Conservation (phyloP, 1,140 invertebrate genomes). For the Gonioctena quinquepunctata region DNA sequence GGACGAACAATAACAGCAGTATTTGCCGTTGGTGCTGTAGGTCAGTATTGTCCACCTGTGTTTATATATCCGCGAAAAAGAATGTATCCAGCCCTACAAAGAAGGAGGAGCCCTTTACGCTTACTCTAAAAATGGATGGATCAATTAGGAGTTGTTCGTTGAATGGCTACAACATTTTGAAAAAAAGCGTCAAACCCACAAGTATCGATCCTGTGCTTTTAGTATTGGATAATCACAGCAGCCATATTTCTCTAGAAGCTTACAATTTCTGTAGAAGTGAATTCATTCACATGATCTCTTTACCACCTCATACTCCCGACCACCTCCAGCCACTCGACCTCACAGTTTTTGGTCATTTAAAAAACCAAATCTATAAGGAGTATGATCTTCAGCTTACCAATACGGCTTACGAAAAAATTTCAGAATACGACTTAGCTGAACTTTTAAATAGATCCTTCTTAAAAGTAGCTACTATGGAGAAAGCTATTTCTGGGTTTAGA, state of each 20-base stretch:
- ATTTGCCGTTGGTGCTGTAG: slow-evolving; percentile 44
- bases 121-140: not conserved
- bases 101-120: not conserved
- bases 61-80: not conserved
- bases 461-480: no score
- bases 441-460: no score
- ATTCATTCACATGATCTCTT: not conserved
- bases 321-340: not conserved
- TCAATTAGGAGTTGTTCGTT: not conserved
- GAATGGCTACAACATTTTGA: slow-evolving; percentile 1
- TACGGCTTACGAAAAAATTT: no score
- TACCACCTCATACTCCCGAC: not conserved
- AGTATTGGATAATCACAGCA: not conserved
- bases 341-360: not conserved
- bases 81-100: not conserved
- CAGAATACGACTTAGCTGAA: no score
- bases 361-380: not conserved
- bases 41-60: not conserved
- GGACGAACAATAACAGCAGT: slow-evolving; percentile 47
- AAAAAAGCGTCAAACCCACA: not conserved
- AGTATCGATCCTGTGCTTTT: not conserved
- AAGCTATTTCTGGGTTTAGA: no score
- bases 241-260: not conserved
- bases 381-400: no score
- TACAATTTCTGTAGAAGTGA: not conserved